Base-by-base conservation (phyloP, 2,113 vertebrate species). In the Aptenodytes patagonicus region DNA sequence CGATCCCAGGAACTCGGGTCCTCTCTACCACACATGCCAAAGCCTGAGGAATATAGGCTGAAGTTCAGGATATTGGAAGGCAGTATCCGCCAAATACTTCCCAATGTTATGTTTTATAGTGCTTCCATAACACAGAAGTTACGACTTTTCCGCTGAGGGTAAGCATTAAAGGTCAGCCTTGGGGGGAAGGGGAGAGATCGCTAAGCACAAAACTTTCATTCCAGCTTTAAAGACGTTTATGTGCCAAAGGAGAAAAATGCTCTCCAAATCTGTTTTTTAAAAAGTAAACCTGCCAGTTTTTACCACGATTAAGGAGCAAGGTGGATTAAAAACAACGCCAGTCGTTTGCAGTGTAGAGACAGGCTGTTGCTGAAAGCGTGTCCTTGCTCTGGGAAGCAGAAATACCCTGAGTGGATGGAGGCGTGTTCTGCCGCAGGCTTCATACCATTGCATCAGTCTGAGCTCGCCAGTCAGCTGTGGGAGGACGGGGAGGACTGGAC, bases 361-460 rank as follows among this genome's bases (percentile, higher is more conserved):
- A 17, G 44, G 87, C 69, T 79, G 69, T 16, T 70, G 80, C 83
- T 90, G 77, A 36, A n/a, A 75, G 66, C 0, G 4, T 26, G 44
- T 70, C 52, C 72, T 76, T 46, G 58, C 69, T 70, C 40, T 40
- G 38, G 88, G 66, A 54, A 82, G 46, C 55, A 55, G 84, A 55
- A 71, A 24, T 4, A 7, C 22, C 51, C 29, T 0, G 32, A 10
- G 57, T 13, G 34, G 25, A 13, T 15, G 36, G 93, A 55, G 52
- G 80, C 1, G 13, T 40, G 72, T 61, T 90, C 69, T 81, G 77
- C 61, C 0, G 0, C 70, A 11, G 54, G 46, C 75, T 95, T 95
- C 93, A 26, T 7, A 28, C 52, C 31, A 10, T 95, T 96, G 96
- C 95, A 89, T 96, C 97, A 97, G 93, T 18, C 69, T 1, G 13